Evolutionary conservation across 2,888 invertebrate species (phyloP).

Genomic region (Diaprepes abbreviatus): DNA sequence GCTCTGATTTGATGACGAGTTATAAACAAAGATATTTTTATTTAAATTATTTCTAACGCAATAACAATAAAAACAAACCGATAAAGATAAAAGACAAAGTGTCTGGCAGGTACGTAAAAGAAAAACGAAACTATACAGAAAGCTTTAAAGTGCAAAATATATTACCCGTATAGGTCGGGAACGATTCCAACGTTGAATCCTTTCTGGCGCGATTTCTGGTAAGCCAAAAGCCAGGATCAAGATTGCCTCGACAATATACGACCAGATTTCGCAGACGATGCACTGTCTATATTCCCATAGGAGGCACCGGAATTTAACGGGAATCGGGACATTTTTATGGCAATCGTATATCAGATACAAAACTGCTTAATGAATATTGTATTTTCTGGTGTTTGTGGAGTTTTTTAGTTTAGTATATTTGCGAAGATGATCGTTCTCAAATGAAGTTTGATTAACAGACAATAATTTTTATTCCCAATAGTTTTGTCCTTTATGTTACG

Average conservation of each 20-base stretch:
- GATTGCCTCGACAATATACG: constrained; percentile 64
- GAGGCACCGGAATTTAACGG: constrained; percentile 25
- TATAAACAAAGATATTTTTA: no score
- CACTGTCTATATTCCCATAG: constrained; percentile 52
- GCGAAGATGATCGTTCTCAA: no score
- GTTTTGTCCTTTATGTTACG: no score
- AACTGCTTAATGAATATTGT: constrained; percentile 40
- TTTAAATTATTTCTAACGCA: background rate
- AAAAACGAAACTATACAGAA: constrained; percentile 21
- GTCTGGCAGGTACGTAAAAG: constrained; percentile 19
- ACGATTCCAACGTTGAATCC: constrained; percentile 49
- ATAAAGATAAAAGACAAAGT: constrained; percentile 10
- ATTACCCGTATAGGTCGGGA: constrained; percentile 38
- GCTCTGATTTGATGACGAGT: no score
- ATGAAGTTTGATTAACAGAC: no score
- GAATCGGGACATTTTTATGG: constrained; percentile 65
- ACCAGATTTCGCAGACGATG: constrained; percentile 65
- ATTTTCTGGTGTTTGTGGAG: constrained; percentile 18
- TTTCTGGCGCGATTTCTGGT: constrained; percentile 66
- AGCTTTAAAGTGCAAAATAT: constrained; percentile 38
- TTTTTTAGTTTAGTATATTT: no score
- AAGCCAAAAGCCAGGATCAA: constrained; percentile 68
- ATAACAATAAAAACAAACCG: background rate
- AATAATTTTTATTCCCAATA: no score
- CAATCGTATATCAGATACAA: constrained; percentile 60